These are phyloP conservation scores for Sycophila texana DNA, from an alignment of 2,888 invertebrate genomes.

Conservation along the genomic window DNA sequence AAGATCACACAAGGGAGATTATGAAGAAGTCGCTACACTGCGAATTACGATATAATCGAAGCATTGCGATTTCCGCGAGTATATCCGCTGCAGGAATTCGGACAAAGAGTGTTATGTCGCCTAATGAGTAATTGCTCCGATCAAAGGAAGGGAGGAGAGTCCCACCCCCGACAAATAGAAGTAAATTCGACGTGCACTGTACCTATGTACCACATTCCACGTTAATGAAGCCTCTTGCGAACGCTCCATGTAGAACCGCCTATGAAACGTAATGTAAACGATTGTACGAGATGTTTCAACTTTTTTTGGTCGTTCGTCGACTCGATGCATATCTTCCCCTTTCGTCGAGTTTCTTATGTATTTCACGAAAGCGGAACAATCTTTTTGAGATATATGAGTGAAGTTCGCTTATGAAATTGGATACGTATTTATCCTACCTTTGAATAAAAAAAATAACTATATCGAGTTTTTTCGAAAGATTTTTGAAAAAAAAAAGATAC, in stretches of 20 bases:
- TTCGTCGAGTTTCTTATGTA: not conserved
- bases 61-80: conserved; percentile 50
- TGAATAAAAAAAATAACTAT: no score
- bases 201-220: conserved; percentile 55
- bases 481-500: no score
- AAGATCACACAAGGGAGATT: not conserved
- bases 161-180: conserved; percentile 5
- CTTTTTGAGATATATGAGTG: no score
- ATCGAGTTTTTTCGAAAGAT: no score
- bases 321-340: not conserved
- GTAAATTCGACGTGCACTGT: conserved; percentile 52
- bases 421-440: no score
- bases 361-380: not conserved
- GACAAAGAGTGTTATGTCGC: conserved; percentile 27
- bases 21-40: not conserved
- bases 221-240: conserved; percentile 47
- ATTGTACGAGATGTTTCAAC: conserved; percentile 56
- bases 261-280: conserved; percentile 34
- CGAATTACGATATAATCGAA: conserved; percentile 30
- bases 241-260: conserved; percentile 51
- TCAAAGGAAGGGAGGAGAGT: not conserved
- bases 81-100: conserved; percentile 18
- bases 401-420: no score
- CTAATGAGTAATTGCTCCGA: conserved; percentile 25
- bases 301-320: conserved; percentile 20